Evolutionary conservation across 2,888 invertebrate genomes (phyloP).

Genomic region (Chesias legatella): DNA sequence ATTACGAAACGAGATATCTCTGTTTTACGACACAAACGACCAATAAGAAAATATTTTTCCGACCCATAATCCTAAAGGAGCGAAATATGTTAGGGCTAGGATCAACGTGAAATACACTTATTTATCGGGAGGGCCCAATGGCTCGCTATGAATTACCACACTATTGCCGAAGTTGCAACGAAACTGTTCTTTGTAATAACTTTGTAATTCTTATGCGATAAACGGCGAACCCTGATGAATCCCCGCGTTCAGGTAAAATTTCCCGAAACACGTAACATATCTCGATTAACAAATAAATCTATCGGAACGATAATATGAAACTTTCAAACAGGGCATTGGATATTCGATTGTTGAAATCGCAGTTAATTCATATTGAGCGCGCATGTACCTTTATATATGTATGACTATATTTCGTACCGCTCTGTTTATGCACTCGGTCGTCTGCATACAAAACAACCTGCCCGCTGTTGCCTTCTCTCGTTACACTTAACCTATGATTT

Average conservation of each 20-base stretch:
- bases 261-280: slow-evolving; percentile 10
- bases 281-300: slow-evolving; percentile 20
- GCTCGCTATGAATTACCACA: slow-evolving; percentile 32
- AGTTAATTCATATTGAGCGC: slow-evolving; percentile 22
- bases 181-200: slow-evolving; percentile 38
- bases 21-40: slow-evolving; percentile 36
- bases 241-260: slow-evolving; percentile 25
- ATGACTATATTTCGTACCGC: slow-evolving; percentile 24
- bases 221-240: slow-evolving; percentile 32
- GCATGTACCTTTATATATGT: slow-evolving; percentile 11
- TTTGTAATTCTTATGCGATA: slow-evolving; percentile 33
- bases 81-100: slow-evolving; percentile 44
- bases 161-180: slow-evolving; percentile 38
- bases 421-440: slow-evolving; percentile 43
- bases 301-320: slow-evolving; percentile 15
- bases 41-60: slow-evolving; percentile 37
- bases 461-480: slow-evolving; percentile 19
- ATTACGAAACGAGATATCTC: slow-evolving; percentile 36
- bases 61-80: slow-evolving; percentile 36
- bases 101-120: slow-evolving; percentile 44
- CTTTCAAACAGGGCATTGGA: slow-evolving; percentile 19
- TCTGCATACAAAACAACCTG: slow-evolving; percentile 45
- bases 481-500: slow-evolving; percentile 28
- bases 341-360: slow-evolving; percentile 26
- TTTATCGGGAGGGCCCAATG: slow-evolving; percentile 32